Conservation (phyloP, 1,140 invertebrate genomes). For the Neodiprion virginianus region DNA sequence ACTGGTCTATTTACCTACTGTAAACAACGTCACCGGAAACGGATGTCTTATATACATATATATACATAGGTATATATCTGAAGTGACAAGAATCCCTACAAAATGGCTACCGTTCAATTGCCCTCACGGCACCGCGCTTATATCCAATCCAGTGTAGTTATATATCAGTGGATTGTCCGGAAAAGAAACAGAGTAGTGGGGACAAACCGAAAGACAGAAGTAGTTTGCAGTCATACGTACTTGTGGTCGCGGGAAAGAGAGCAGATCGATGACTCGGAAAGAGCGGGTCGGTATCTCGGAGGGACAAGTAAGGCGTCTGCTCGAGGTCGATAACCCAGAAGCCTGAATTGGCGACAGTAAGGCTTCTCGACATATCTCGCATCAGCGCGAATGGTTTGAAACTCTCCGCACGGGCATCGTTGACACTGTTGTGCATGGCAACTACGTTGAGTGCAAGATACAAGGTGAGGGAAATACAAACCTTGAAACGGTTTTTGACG, state of each 20-base stretch:
- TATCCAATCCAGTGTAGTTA: too few species aligned
- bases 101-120: too few species aligned
- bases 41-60: too few species aligned
- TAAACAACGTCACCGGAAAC: too few species aligned
- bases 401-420: slow-evolving; percentile 18
- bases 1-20: too few species aligned
- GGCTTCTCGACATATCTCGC: slow-evolving; percentile 27
- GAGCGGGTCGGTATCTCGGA: slow-evolving; percentile 6
- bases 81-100: too few species aligned
- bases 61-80: too few species aligned
- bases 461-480: slow-evolving; percentile 19
- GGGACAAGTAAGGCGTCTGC: slow-evolving; percentile 6
- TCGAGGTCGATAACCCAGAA: slow-evolving; percentile 26
- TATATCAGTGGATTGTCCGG: neutral
- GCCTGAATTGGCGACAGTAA: slow-evolving; percentile 31
- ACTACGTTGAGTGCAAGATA: slow-evolving; percentile 25
- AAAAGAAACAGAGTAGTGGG: slow-evolving; percentile 14
- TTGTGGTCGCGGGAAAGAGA: slow-evolving; percentile 17
- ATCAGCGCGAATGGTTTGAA: slow-evolving; percentile 32
- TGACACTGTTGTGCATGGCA: slow-evolving; percentile 26
- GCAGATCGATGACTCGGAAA: slow-evolving; percentile 6
- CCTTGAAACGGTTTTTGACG: slow-evolving; percentile 18
- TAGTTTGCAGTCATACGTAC: slow-evolving; percentile 12
- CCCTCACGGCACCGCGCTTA: too few species aligned
- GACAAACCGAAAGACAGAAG: neutral